Conservation (phyloP, 37 sponge, comb jelly and placozoan species). For the Eunapius fragilis region DNA sequence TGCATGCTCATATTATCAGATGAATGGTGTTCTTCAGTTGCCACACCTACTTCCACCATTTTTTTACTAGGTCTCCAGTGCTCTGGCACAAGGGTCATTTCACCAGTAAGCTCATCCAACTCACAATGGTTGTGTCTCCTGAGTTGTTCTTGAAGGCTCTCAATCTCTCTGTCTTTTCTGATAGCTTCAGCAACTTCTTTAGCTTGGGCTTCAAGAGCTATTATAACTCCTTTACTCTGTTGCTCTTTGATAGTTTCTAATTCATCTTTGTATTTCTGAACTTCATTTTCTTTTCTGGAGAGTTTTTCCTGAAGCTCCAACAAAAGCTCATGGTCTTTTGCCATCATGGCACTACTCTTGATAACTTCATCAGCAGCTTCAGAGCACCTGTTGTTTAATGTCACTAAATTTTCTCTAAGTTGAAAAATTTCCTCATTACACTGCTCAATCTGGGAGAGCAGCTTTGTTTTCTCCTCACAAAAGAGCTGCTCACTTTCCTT, state of each 20-base stretch:
- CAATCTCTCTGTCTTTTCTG: slow-evolving; percentile 16
- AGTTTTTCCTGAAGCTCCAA: not conserved
- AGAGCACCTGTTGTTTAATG: not conserved
- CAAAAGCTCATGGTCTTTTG: not conserved
- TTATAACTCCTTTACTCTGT: slow-evolving; percentile 2
- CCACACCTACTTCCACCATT: not conserved
- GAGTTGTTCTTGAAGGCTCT: not conserved
- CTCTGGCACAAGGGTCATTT: not conserved
- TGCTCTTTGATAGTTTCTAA: not conserved
- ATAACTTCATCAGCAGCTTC: not conserved
- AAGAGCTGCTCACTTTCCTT: not conserved
- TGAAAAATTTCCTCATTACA: not conserved
- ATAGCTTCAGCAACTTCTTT: slow-evolving; percentile 11
- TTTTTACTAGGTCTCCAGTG: not conserved
- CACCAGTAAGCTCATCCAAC: not conserved
- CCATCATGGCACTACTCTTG: not conserved
- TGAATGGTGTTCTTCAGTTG: not conserved
- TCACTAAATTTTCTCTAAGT: not conserved
- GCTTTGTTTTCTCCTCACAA: not conserved
- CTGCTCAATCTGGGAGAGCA: not conserved
- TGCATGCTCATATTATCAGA: not conserved
- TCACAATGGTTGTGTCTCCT: not conserved
- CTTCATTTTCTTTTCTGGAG: not conserved
- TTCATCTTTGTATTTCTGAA: slow-evolving; percentile 1
- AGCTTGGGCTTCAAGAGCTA: not conserved